Base-by-base conservation (phyloP, 2,797 vertebrate genomes). In the Pseudomugil tenellus region DNA sequence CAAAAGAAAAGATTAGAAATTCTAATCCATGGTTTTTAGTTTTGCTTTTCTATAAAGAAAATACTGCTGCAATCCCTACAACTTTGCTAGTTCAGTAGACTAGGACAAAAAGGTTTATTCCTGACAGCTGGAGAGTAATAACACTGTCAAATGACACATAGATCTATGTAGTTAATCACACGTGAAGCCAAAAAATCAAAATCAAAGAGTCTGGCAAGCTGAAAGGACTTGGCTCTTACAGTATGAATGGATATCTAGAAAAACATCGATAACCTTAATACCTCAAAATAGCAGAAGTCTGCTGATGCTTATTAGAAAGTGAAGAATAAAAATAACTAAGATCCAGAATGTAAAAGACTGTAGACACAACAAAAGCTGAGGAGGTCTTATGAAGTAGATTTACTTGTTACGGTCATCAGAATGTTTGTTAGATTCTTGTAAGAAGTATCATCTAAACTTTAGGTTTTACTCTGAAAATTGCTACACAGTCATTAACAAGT, bases 121-220 rank as follows among this genome's bases (percentile, higher is more conserved):
- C 41, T 43, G 41, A 43, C 68, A 63, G 55, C 55, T 59, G 63
- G 35, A 53, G 28, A 63, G 65, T 70, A 76, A 83, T 76, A 84
- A 81, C 29, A 21, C 66, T 82, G 77, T 74, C 79, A 83, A 83
- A 78, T 69, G 70, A 79, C 65, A 43, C 41, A n/a, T 43, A n/a
- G 41, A 43, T 43, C 41, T n/a, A 81, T 63, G 53, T 77, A 64
- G 66, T 77, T 84, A 64, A 81, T 85, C 55, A 57, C 7, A 43
- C n/a, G 41, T 43, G 41, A 43, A 43, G 41, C 41, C 17, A 2
- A 2, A 17, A 43, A 32, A 43, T 19, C 17, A 43, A 43, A 19
- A 43, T 43, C 41, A 43, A 19, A 43, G 61, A 53, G 48, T 25
- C 46, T 23, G 43, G 19, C 19, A 21, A 48, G 43, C 19, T 67